These are phyloP conservation scores for Apamea crenata DNA, from an alignment of 2,888 invertebrate genomes.

Conservation along the genomic window DNA sequence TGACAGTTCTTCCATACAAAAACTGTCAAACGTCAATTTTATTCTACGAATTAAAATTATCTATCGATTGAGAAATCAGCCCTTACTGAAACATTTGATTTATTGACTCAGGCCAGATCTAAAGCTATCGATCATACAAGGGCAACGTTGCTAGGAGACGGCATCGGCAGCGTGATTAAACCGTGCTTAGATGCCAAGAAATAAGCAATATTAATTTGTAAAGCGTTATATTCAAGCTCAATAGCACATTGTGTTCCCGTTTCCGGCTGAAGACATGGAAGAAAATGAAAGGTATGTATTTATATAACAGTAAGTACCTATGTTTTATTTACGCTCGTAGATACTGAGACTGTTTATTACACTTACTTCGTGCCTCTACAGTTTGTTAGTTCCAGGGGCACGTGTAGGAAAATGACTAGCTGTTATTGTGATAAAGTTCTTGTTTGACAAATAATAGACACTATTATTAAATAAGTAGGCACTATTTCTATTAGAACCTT, in stretches of 20 bases:
- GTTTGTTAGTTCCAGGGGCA: background rate
- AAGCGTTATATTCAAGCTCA: background rate
- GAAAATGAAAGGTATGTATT: conserved; percentile 52
- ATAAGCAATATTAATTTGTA: conserved; percentile 15
- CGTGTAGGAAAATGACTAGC: background rate
- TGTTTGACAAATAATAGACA: conserved; percentile 14
- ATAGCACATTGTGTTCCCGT: background rate
- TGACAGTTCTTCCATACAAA: too few species aligned
- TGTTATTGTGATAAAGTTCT: background rate
- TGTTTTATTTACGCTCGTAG: conserved; percentile 11
- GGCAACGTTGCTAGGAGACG: conserved; percentile 61
- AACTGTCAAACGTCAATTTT: too few species aligned
- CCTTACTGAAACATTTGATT: conserved; percentile 20
- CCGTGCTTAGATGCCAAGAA: conserved; percentile 11
- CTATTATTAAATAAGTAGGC: background rate
- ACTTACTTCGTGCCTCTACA: background rate
- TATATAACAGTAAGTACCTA: background rate
- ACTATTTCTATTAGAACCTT: background rate
- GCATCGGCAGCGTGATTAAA: conserved; percentile 21
- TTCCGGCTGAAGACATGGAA: conserved; percentile 42
- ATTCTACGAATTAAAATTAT: too few species aligned
- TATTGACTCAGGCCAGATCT: background rate
- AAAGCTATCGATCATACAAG: conserved; percentile 59
- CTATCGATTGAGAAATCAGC: too few species aligned
- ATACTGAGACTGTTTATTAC: background rate